phyloP scores from a whole-genome alignment of 2,797 vertebrate genomes.

The Phoeniculus purpureus region DNA sequence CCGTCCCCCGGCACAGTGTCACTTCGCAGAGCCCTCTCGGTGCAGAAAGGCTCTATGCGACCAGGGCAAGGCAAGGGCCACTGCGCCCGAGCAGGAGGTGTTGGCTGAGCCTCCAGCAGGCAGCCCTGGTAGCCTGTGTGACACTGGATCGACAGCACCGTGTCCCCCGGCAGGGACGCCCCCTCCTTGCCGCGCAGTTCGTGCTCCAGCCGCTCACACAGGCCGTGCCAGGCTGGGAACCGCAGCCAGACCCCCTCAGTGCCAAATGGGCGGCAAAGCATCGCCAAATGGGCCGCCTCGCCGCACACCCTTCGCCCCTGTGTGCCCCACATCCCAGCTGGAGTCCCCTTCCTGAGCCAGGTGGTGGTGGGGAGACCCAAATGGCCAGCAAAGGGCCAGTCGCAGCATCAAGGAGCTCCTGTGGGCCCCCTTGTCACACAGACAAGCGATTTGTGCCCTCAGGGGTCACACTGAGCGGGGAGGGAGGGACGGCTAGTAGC shows the following conservation, averaged over 20 bases:
- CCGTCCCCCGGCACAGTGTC: not conserved
- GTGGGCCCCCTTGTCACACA: not conserved
- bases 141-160: not conserved
- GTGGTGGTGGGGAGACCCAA: not conserved
- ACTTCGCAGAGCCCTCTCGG: not conserved
- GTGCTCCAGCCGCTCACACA: not conserved
- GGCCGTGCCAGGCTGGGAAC: not conserved
- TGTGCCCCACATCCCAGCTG: not conserved
- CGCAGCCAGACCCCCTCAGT: not conserved
- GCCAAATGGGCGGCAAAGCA: not conserved
- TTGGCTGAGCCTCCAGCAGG: not conserved
- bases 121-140: not conserved
- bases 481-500: not conserved
- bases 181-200: not conserved
- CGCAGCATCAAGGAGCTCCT: not conserved
- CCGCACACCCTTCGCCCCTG: not conserved
- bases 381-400: slow-evolving; percentile 15
- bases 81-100: not conserved
- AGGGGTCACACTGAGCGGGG: not conserved
- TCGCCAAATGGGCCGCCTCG: not conserved
- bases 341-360: not conserved
- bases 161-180: not conserved
- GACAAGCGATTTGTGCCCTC: not conserved
- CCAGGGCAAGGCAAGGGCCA: not conserved
- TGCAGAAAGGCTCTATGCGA: not conserved